Evolutionary conservation across 2,797 vertebrate genomes (phyloP), one percentile per base, ranked within the genome.

Genomic region (Paguma larvata): DNA sequence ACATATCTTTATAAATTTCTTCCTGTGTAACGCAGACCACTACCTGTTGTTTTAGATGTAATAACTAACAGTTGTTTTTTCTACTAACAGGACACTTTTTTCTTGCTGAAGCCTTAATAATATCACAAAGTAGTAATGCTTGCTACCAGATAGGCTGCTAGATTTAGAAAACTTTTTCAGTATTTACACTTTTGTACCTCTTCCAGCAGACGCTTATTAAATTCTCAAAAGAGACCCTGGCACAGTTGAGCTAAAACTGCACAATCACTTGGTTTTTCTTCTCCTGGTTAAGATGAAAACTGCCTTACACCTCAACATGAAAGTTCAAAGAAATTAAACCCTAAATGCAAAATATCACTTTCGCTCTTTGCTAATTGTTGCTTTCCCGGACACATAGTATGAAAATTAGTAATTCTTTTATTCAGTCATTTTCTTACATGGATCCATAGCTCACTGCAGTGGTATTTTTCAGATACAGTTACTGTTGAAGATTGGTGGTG

Each of bases 211-310:
- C 27, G n/a, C 15, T 62, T 59, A 67, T 15, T 91, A 41, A 53
- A 68, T 65, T 51, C 70, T 92, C 41, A n/a, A 89, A 88, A 89
- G 34, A 94, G 41, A 30, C 59, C 53, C 53, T 91, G n/a, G 30
- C 25, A 73, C 9, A 65, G 23, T 21, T 16, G 5, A 92, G 9
- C 63, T 59, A 44, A 92, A n/a, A 68, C n/a, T 63, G 10, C 44
- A 70, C 23, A 48, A 15, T 59, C n/a, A 84, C 34, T 23, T 67
- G n/a, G 6, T 44, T 59, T 95, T 94, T 70, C 25, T 83, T 84
- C 87, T 80, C 34, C 75, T 10, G 13, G 25, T 88, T 93, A 75
- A 90, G 85, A 48, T 78, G n/a, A 89, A 80, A 96, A 82, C 72
- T 94, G 14, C 38, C 30, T 82, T 92, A 92, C 72, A 67, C 4